Conservation (phyloP, 2,113 vertebrate genomes). For the Psammodynastes pulverulentus region DNA sequence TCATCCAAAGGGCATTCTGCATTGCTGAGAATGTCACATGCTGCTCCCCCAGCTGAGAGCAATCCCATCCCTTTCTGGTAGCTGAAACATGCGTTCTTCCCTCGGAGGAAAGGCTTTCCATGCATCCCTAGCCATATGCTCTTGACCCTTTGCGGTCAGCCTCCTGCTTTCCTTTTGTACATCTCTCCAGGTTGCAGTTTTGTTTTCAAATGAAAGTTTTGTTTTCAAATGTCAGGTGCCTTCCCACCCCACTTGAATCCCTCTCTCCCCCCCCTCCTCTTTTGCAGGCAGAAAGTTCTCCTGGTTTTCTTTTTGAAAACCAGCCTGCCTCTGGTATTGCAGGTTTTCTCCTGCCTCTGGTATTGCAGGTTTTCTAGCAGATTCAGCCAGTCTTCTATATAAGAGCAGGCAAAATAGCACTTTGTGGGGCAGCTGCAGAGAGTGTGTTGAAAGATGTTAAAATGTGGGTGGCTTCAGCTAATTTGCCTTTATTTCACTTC, state of each 20-base stretch:
- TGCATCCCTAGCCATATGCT: slow-evolving; percentile 12
- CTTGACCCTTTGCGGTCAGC: neutral
- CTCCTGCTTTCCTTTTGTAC: slow-evolving; percentile 5
- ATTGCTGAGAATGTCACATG: slow-evolving; percentile 50
- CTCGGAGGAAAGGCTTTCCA: slow-evolving; percentile 39
- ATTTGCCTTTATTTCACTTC: slow-evolving; percentile 40
- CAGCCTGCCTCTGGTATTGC: slow-evolving; percentile 1
- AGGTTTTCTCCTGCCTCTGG: neutral
- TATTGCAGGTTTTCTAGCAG: neutral
- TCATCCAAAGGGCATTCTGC: slow-evolving; percentile 41
- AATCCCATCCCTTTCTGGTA: slow-evolving; percentile 45
- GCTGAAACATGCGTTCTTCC: slow-evolving; percentile 21
- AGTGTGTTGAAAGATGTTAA: slow-evolving; percentile 1
- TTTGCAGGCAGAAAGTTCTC: neutral
- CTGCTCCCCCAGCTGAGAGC: slow-evolving; percentile 39
- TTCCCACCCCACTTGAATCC: neutral
- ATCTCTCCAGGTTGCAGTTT: neutral
- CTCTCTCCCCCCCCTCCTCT: neutral
- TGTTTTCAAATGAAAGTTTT: neutral
- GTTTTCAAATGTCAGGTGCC: neutral
- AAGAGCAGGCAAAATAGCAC: neutral
- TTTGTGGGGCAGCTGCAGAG: neutral
- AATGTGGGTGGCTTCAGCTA: slow-evolving; percentile 25
- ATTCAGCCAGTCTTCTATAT: neutral
- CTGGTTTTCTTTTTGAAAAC: slow-evolving; percentile 16